Evolutionary conservation across 2,888 invertebrate species (phyloP).

Genomic region (Margaritifera margaritifera): DNA sequence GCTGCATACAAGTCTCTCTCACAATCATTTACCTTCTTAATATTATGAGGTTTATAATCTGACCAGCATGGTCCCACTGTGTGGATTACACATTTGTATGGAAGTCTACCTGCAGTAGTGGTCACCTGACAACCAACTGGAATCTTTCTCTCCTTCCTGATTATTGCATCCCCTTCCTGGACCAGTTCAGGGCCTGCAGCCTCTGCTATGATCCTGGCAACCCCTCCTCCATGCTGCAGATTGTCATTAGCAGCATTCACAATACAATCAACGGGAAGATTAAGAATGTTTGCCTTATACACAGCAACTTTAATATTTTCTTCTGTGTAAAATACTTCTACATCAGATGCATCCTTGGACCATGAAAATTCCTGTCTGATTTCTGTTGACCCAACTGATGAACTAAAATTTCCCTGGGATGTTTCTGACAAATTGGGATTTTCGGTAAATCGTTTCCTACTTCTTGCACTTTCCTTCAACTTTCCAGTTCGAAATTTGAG

Average conservation of each 20-base stretch:
- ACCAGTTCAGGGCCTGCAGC: constrained; percentile 6
- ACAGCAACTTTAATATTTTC: constrained; percentile 11
- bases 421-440: too few species aligned
- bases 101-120: constrained; percentile 12
- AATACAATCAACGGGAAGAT: constrained; percentile 10
- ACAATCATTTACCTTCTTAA: not conserved
- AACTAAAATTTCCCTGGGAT: too few species aligned
- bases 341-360: too few species aligned
- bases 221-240: constrained; percentile 10
- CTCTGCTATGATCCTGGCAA: constrained; percentile 10
- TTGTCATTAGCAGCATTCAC: constrained; percentile 17
- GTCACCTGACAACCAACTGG: not conserved
- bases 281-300: constrained; percentile 9
- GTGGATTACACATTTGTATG: constrained; percentile 11
- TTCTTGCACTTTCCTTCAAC: too few species aligned
- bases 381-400: too few species aligned
- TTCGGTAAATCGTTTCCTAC: too few species aligned
- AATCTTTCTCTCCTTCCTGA: not conserved
- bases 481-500: too few species aligned
- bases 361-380: too few species aligned
- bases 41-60: constrained; percentile 5
- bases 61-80: constrained; percentile 17
- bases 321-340: not conserved
- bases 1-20: not conserved
- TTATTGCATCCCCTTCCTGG: constrained; percentile 1